Percentiles rank a stretch among this genome's conserved stretches.
Conservation (phyloP, 2,797 vertebrate species). For the Rhynchonycteris naso region DNA sequence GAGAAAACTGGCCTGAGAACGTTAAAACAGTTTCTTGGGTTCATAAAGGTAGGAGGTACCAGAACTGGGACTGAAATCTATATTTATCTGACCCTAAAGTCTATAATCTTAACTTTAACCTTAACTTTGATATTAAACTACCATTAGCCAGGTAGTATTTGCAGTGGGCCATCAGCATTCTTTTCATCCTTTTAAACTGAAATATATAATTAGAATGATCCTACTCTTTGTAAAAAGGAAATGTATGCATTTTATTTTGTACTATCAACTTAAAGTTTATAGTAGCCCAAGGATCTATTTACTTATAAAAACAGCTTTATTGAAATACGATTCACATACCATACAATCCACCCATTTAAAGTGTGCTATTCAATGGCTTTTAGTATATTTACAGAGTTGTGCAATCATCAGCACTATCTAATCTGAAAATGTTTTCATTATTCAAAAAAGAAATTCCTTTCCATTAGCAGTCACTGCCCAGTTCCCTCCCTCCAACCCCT, state of each 20-base stretch:
- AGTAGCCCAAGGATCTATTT: neutral
- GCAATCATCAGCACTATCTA: neutral
- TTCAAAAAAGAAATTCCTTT: neutral
- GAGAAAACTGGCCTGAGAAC: neutral
- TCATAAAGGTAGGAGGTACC: neutral
- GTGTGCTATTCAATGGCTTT: neutral
- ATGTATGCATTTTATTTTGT: neutral
- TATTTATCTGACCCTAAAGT: neutral
- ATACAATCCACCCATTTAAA: neutral
- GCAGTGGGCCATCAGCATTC: neutral
- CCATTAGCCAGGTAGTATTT: neutral
- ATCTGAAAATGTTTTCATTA: slow-evolving; percentile 23
- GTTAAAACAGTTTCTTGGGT: neutral
- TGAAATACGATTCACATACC: slow-evolving; percentile 34
- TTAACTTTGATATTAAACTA: neutral
- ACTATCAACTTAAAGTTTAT: neutral
- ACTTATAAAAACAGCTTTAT: neutral
- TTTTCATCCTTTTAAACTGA: neutral
- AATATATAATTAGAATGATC: neutral
- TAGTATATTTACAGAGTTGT: slow-evolving; percentile 26
- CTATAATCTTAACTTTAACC: neutral
- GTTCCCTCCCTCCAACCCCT: neutral
- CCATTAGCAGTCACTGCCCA: neutral
- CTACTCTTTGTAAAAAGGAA: neutral
- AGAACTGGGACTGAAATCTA: neutral